Conservation (phyloP, 2,888 invertebrate species). For the Caenorhabditis sp. region DNA sequence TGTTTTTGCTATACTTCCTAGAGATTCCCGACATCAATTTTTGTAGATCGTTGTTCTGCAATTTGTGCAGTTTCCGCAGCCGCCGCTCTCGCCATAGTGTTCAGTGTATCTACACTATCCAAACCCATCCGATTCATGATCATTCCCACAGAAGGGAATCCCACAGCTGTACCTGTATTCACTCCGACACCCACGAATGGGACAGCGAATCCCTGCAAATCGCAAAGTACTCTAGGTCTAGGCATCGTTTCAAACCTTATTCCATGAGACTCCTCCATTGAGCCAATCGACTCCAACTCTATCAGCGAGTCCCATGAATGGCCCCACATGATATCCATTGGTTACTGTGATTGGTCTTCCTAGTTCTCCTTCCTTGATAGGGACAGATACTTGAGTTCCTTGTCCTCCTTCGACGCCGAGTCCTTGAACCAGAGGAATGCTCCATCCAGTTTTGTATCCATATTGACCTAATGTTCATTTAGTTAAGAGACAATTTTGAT, state of each 20-base stretch:
- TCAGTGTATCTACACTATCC: conserved; percentile 69
- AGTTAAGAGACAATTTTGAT: no score
- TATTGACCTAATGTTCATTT: conserved; percentile 76
- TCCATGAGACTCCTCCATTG: conserved; percentile 77
- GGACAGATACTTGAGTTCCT: conserved; percentile 74
- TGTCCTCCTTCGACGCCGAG: conserved; percentile 78
- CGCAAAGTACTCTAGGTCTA: no score
- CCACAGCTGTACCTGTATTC: conserved; percentile 76
- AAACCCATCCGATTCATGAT: conserved; percentile 75
- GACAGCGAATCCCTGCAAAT: conserved; percentile 73
- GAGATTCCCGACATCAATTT: conserved; percentile 40
- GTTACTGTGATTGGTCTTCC: conserved; percentile 76
- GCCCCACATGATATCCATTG: conserved; percentile 79
- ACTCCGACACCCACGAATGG: conserved; percentile 80
- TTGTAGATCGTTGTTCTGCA: conserved; percentile 34
- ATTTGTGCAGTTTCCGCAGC: conserved; percentile 61
- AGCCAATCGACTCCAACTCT: conserved; percentile 80
- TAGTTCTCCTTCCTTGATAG: conserved; percentile 78
- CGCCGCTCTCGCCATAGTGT: conserved; percentile 62
- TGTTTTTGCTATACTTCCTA: neutral
- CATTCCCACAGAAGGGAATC: conserved; percentile 77
- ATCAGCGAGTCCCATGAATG: conserved; percentile 78
- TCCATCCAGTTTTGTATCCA: conserved; percentile 79
- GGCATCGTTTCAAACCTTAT: conserved; percentile 57
- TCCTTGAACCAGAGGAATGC: conserved; percentile 76